Percentiles rank a stretch among this genome's conserved stretches.
Evolutionary conservation across 2,888 invertebrate species (phyloP).

Genomic region (Drosophila ochracea): DNA sequence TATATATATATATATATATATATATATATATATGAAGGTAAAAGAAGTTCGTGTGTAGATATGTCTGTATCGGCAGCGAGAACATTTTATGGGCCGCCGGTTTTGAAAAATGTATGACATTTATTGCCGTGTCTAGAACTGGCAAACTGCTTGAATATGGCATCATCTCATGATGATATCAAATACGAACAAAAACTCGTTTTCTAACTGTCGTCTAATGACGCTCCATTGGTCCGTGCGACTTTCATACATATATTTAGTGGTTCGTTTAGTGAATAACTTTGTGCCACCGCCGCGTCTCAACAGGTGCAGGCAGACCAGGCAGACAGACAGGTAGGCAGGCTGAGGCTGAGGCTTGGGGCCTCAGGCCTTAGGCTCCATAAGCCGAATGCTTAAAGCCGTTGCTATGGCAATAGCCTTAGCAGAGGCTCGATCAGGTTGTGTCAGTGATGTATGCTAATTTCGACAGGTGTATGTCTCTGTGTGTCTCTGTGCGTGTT

Average conservation of each 20-base stretch:
- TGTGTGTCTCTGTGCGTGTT: neutral
- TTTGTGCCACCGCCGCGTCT: slow-evolving; percentile 40
- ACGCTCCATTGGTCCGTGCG: slow-evolving; percentile 54
- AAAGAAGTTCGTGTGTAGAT: slow-evolving; percentile 2
- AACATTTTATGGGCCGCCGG: slow-evolving; percentile 47
- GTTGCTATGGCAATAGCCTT: neutral
- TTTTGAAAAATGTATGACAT: slow-evolving; percentile 49
- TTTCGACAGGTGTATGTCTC: neutral
- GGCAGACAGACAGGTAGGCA: neutral
- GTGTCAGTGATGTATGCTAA: slow-evolving; percentile 25
- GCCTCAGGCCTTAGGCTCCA: neutral
- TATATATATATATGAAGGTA: neutral
- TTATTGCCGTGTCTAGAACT: slow-evolving; percentile 31
- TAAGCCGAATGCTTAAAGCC: neutral
- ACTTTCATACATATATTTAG: slow-evolving; percentile 70
- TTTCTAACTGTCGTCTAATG: slow-evolving; percentile 65
- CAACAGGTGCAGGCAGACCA: slow-evolving; percentile 64
- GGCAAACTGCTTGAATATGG: slow-evolving; percentile 43
- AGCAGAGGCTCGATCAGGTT: slow-evolving; percentile 33
- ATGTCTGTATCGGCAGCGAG: slow-evolving; percentile 30
- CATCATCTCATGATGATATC: slow-evolving; percentile 39
- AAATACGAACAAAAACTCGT: slow-evolving; percentile 46
- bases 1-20: neutral
- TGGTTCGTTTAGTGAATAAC: slow-evolving; percentile 48
- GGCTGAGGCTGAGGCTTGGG: neutral